phyloP scores from a whole-genome alignment of 2,113 vertebrate species.

The Tachysurus vachellii region DNA sequence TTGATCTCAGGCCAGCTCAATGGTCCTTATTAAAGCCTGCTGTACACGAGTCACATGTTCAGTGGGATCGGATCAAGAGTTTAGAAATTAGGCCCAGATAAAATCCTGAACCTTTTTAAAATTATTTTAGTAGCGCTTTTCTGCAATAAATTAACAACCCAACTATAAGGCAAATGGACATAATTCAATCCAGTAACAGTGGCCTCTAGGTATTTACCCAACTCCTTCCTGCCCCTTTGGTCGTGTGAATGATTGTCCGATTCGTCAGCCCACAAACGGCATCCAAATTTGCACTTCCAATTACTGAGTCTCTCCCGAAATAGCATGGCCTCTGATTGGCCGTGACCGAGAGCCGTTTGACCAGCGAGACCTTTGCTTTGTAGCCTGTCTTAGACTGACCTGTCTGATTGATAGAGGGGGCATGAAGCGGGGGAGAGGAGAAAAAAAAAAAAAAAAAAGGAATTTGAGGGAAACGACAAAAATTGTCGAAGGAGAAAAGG shows the following conservation, averaged over 20 bases:
- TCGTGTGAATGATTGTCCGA: slow-evolving; percentile 6
- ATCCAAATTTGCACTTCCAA: slow-evolving; percentile 34
- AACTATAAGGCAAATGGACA: slow-evolving; percentile 11
- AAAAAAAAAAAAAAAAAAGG: neutral
- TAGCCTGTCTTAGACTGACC: slow-evolving; percentile 20
- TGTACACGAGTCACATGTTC: neutral
- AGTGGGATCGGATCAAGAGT: neutral
- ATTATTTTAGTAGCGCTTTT: neutral
- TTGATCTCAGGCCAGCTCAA: neutral
- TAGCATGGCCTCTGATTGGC: slow-evolving; percentile 39
- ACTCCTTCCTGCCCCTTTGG: slow-evolving; percentile 19
- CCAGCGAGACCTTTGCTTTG: slow-evolving; percentile 40
- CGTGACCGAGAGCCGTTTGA: slow-evolving; percentile 39
- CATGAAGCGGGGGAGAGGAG: neutral
- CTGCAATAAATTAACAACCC: neutral
- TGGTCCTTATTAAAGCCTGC: slow-evolving; percentile 12
- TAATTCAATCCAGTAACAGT: neutral
- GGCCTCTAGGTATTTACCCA: neutral
- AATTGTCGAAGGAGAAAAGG: neutral
- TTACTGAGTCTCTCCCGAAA: slow-evolving; percentile 37
- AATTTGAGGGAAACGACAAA: slow-evolving; percentile 3
- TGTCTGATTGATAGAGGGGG: slow-evolving; percentile 30
- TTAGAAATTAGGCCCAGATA: neutral
- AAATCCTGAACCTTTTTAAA: neutral
- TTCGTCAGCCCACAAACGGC: slow-evolving; percentile 10